Conservation (phyloP, 2,797 vertebrate species). For the Sebastes trivittatus region DNA sequence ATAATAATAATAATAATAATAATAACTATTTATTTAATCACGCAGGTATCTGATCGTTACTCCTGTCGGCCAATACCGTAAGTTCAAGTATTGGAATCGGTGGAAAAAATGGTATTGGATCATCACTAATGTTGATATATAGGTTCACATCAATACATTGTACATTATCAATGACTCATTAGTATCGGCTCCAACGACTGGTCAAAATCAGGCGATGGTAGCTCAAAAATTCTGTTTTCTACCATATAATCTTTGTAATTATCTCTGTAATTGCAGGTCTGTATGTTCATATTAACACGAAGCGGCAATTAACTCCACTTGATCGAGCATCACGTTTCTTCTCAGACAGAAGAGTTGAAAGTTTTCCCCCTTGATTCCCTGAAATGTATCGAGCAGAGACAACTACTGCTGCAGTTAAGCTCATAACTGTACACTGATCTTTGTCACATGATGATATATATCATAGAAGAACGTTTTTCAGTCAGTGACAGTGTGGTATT, state of each 20-base stretch:
- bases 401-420: neutral
- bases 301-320: neutral
- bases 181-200: neutral
- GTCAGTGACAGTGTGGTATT: neutral
- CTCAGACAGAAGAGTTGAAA: neutral
- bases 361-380: neutral
- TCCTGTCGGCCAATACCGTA: too few relatives aligned
- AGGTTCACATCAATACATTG: neutral
- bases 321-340: neutral
- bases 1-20: too few relatives aligned
- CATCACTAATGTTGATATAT: neutral
- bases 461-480: neutral
- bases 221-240: neutral
- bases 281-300: neutral
- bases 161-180: neutral
- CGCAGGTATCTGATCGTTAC: too few relatives aligned
- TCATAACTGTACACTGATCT: neutral
- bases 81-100: too few relatives aligned
- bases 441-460: neutral
- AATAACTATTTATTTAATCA: too few relatives aligned
- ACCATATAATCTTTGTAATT: neutral
- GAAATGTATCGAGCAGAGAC: neutral
- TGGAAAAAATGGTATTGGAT: too few relatives aligned
- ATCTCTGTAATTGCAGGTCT: neutral
- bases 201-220: neutral